Evolutionary conservation across 1,140 invertebrate species (phyloP), one percentile per base, ranked within the genome.

Genomic region (Drosophila ficusphila): DNA sequence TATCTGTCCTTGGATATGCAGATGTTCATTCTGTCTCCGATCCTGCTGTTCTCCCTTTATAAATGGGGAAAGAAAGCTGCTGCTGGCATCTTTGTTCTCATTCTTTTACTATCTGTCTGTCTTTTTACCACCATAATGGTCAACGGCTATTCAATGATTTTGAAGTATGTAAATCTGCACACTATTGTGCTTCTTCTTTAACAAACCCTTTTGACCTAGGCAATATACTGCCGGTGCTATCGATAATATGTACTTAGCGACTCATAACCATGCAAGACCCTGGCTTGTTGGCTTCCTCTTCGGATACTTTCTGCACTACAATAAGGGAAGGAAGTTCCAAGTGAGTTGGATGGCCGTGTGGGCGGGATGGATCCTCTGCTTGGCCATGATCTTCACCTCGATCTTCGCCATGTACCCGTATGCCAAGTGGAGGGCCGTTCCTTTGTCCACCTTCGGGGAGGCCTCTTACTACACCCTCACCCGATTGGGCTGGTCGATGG

Each of bases 1-100:
- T 98, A 97, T 79, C 92, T 98, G 46, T 95, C 96, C 0, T 96
- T 96, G 47, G 96, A 97, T 81, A 96, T 96, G 68, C 96, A 97
- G 89, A 92, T 97, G 38, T 97, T 96, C 90, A 92, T 96, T 47
- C 81, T 97, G 3, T 95, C 95, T 3, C 95, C 96, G 1, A 90
- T 96, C 14, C 93, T 97, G 51, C 93, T 96, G 44, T 94, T 94
- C 76, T 92, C 93, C 5, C 77, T 95, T 18, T 94, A 94, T 92
- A 93, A 92, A 56, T 95, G 93, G 93, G 92, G 92, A 4, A 82
- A 70, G 31, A 82, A 68, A 48, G 71, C 61, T 1, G 72, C 79
- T 0, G 68, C 58, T 18, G 62, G 60, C 2, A 76, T 88, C 6
- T 38, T 76, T 4, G 23, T 76, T 0, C 19, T 82, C 0, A 65